Conservation (phyloP, 1,140 invertebrate genomes). For the Chrysomallon squamiferum region DNA sequence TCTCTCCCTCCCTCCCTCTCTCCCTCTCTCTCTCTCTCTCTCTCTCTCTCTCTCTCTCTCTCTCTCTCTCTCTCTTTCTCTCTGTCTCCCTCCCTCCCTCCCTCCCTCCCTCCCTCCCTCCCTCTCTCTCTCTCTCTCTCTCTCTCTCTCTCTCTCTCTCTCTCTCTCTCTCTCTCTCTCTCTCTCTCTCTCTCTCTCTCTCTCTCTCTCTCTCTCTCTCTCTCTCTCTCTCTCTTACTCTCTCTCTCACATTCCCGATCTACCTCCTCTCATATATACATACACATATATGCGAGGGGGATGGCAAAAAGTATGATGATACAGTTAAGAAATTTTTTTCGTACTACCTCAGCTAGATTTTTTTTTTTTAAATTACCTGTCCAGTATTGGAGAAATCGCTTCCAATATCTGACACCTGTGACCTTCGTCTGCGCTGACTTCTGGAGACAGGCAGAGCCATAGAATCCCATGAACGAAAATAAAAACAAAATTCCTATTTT, state of each 20-base stretch:
- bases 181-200: constrained; percentile 7
- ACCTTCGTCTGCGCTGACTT: not conserved
- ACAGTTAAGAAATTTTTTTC: not conserved
- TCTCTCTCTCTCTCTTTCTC: no score
- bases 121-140: constrained; percentile 6
- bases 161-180: not conserved
- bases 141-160: constrained; percentile 7
- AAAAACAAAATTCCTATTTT: no score
- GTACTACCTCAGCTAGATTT: not conserved
- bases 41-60: no score
- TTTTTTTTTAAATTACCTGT: not conserved
- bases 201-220: not conserved
- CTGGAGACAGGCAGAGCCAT: not conserved
- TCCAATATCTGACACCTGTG: not conserved
- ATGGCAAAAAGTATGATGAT: not conserved
- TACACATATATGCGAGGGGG: not conserved
- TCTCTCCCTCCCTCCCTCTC: no score
- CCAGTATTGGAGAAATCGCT: not conserved
- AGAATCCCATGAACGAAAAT: no score
- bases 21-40: no score
- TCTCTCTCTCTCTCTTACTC: not conserved
- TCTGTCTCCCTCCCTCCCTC: not conserved
- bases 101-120: not conserved
- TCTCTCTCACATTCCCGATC: not conserved
- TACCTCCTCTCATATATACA: not conserved